Conservation (phyloP, 2,888 invertebrate genomes). For the Bombylius major region DNA sequence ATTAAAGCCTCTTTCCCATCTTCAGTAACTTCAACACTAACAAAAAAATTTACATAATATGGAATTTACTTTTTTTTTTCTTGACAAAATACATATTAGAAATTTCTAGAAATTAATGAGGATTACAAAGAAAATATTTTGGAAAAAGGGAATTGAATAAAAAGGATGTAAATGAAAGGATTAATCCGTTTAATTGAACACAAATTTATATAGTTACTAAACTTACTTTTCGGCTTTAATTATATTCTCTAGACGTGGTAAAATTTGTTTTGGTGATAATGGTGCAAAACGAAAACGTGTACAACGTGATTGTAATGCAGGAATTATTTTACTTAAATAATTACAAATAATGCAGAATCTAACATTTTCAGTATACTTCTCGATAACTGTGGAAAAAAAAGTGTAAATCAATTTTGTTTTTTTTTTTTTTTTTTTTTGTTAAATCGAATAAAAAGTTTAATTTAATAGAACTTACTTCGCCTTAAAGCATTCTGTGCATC, state of each 20-base stretch:
- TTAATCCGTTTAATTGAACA: no score
- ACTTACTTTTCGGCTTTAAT: conserved; percentile 65
- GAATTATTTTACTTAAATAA: conserved; percentile 96
- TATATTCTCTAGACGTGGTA: conserved; percentile 78
- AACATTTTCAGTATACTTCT: conserved; percentile 97
- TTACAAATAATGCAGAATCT: conserved; percentile 98
- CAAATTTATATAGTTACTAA: background rate
- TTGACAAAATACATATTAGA: background rate
- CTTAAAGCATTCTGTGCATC: conserved; percentile 98
- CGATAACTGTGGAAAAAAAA: conserved; percentile 58
- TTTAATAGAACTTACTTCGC: conserved; percentile 52
- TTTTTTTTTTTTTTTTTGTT: no score
- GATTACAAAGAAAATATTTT: background rate
- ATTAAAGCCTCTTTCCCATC: conserved; percentile 84
- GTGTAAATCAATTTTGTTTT: background rate
- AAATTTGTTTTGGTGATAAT: conserved; percentile 68
- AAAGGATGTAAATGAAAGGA: no score
- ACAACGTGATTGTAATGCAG: conserved; percentile 95
- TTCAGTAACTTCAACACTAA: conserved; percentile 67
- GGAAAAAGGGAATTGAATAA: no score
- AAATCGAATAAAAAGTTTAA: conserved; percentile 1
- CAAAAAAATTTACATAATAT: conserved; percentile 16
- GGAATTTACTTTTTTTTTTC: conserved; percentile 1
- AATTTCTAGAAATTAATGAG: background rate
- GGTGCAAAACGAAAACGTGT: conserved; percentile 95